A percentile compares a stretch with the other conserved stretches of the same genome.
Evolutionary conservation across 2,888 invertebrate species (phyloP).

Genomic region (Tetragonisca angustula): DNA sequence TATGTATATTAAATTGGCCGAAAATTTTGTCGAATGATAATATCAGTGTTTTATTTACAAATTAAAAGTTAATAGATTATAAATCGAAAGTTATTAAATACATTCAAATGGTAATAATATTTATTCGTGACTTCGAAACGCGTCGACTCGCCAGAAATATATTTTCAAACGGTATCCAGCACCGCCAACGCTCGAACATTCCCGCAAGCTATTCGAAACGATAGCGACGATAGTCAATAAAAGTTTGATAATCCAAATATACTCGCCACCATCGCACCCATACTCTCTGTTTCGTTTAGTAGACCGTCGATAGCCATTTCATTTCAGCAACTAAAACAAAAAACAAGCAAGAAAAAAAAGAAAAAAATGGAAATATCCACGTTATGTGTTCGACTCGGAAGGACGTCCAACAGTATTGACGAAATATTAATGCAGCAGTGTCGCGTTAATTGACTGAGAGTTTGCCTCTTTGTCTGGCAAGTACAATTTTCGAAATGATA

Average conservation of each 20-base stretch:
- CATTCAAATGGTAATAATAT: too few species aligned
- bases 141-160: too few species aligned
- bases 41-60: too few species aligned
- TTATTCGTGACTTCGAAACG: too few species aligned
- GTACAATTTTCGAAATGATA: too few species aligned
- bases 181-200: neutral
- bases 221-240: neutral
- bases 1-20: too few species aligned
- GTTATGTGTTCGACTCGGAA: neutral
- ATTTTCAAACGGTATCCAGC: too few species aligned
- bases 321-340: neutral
- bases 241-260: slow-evolving; percentile 14
- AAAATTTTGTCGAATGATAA: too few species aligned
- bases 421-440: neutral
- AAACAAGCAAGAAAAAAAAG: neutral
- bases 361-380: neutral
- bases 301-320: slow-evolving; percentile 1
- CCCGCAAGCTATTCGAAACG: neutral
- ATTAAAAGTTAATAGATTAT: too few species aligned
- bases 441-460: neutral
- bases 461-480: neutral
- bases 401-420: neutral
- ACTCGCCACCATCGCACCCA: neutral
- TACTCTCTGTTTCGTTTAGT: slow-evolving; percentile 20
- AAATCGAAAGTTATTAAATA: too few species aligned